A percentile compares a stretch with the other conserved stretches of the same genome.
These are phyloP conservation scores for Colinus virginianus DNA, from an alignment of 2,113 vertebrate genomes.

Conservation along the genomic window DNA sequence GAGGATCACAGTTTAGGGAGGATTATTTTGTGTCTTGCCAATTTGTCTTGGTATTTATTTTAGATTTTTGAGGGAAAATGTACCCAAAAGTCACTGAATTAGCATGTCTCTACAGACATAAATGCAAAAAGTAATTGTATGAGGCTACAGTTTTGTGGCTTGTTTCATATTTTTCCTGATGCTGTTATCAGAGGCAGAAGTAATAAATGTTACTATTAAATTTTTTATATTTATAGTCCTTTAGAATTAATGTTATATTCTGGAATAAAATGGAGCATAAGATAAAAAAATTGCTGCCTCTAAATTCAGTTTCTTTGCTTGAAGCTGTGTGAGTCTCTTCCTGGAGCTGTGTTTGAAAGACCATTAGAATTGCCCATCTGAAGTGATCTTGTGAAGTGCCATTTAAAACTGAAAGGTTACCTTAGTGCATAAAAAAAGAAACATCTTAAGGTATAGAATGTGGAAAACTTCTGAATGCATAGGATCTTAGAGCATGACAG, in stretches of 20 bases:
- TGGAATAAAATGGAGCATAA: constrained; percentile 4
- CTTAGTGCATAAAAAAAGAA: not conserved
- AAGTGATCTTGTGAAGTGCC: not conserved
- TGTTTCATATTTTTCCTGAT: not conserved
- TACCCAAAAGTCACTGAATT: not conserved
- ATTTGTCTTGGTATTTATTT: not conserved
- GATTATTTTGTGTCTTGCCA: not conserved
- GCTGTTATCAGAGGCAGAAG: not conserved
- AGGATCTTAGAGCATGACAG: not conserved
- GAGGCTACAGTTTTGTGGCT: not conserved
- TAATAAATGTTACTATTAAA: not conserved
- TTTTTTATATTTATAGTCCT: constrained; percentile 5
- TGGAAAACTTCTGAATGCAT: not conserved
- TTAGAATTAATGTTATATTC: not conserved
- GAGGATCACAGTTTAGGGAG: not conserved
- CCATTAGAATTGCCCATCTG: not conserved
- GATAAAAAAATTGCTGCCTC: not conserved
- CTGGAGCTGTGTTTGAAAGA: not conserved
- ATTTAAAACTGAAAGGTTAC: not conserved
- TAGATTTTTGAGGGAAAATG: not conserved
- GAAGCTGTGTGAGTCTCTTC: not conserved
- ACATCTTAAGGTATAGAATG: not conserved
- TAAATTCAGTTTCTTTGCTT: not conserved
- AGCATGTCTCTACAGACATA: not conserved
- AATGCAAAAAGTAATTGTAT: not conserved